Evolutionary conservation across 53 echinoderm and acorn worm species (phyloP).

Genomic region (Arbacia lixula): DNA sequence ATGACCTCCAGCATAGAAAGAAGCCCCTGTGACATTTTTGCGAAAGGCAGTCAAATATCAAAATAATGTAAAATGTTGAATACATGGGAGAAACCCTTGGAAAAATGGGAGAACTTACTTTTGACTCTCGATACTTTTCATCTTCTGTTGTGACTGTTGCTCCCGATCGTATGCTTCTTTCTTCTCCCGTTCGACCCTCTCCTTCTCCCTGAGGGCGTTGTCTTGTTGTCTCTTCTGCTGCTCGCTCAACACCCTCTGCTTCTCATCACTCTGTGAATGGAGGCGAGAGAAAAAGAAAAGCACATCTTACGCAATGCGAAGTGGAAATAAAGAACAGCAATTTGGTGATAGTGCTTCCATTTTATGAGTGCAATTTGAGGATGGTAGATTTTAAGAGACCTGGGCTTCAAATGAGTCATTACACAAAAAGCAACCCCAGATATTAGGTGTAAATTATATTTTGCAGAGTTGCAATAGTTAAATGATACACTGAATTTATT

Average conservation of each 20-base stretch:
- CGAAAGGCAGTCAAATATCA: too few relatives aligned
- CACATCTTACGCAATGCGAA: neutral
- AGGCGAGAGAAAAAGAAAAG: neutral
- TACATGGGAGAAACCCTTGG: too few relatives aligned
- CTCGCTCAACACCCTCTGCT: slow-evolving; percentile 57
- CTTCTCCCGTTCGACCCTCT: slow-evolving; percentile 69
- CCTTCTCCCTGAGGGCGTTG: slow-evolving; percentile 54
- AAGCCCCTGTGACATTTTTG: too few relatives aligned
- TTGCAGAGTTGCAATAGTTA: too few relatives aligned
- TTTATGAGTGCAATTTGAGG: too few relatives aligned
- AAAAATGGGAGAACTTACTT: slow-evolving; percentile 28
- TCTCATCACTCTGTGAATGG: slow-evolving; percentile 68
- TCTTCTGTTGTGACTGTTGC: slow-evolving; percentile 40
- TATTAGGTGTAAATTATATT: too few relatives aligned
- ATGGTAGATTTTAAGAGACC: too few relatives aligned
- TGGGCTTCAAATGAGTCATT: too few relatives aligned
- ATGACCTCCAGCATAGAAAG: too few relatives aligned
- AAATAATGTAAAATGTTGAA: too few relatives aligned
- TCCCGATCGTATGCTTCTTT: slow-evolving; percentile 72
- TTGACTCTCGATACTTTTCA: slow-evolving; percentile 12
- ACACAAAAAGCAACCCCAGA: too few relatives aligned
- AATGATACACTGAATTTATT: too few relatives aligned
- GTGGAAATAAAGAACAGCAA: neutral
- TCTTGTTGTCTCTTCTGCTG: slow-evolving; percentile 65
- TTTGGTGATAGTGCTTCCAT: neutral